A percentile compares a stretch with the other conserved stretches of the same genome.
These are phyloP conservation scores for Malurus cyaneus DNA, from an alignment of 2,113 vertebrate species.

Conservation along the genomic window DNA sequence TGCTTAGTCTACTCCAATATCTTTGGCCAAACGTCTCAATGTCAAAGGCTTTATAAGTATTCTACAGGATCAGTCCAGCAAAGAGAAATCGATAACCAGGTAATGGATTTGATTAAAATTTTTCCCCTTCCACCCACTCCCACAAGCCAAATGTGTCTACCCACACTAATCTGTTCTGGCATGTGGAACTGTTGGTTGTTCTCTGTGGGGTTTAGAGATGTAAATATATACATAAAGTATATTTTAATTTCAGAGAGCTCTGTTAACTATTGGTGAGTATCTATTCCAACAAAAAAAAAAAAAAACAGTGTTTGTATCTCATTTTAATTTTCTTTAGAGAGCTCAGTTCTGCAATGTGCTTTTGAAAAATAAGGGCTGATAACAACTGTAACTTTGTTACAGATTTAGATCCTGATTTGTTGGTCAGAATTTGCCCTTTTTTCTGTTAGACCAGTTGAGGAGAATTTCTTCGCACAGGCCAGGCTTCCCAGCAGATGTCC, in stretches of 20 bases:
- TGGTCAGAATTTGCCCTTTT: not conserved
- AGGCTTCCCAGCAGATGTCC: not conserved
- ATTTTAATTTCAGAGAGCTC: not conserved
- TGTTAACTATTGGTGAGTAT: not conserved
- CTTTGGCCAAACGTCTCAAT: slow-evolving; percentile 73
- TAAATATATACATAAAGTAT: not conserved
- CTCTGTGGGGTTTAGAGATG: not conserved
- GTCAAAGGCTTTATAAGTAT: slow-evolving; percentile 76
- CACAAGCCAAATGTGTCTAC: slow-evolving; percentile 58
- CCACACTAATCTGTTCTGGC: slow-evolving; percentile 49
- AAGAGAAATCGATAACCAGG: slow-evolving; percentile 75
- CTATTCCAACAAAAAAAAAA: not conserved
- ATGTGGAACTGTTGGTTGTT: not conserved
- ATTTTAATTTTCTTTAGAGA: not conserved
- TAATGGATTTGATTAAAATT: slow-evolving; percentile 78
- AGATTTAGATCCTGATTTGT: not conserved
- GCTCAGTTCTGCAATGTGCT: not conserved
- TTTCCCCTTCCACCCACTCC: not conserved
- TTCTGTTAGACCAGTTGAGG: not conserved
- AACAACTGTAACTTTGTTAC: not conserved
- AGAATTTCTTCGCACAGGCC: not conserved
- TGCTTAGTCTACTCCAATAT: slow-evolving; percentile 72
- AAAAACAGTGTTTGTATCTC: not conserved
- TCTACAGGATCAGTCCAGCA: slow-evolving; percentile 70
- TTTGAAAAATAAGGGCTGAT: not conserved